Base-by-base conservation (phyloP, 2,113 vertebrate species). In the Anguilla rostrata region DNA sequence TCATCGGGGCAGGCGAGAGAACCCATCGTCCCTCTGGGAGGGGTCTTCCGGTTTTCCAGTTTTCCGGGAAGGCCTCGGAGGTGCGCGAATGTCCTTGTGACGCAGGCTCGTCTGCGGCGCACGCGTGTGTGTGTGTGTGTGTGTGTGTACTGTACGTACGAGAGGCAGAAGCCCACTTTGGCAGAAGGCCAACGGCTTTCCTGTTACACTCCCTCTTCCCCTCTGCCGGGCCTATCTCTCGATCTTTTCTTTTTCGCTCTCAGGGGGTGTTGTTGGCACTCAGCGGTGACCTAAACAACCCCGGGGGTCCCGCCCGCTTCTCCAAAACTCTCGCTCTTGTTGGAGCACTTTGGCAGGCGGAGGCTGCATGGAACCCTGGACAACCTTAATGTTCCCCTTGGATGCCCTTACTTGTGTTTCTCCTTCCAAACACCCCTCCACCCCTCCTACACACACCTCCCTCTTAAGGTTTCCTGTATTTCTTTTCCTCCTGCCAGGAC, bases 401-500 rank as follows among this genome's bases (percentile, higher is more conserved):
- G 57, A 22, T 26, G 39, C 57, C 57, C 41, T 29, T 8, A 34
- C 34, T 39, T 12, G 15, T 26, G 18, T 43, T 82, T 66, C 57
- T 85, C 85, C 81, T 82, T 57, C 82, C 16, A 80, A 22, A 39
- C 34, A 8, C 60, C 79, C 88, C 87, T 87, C 88, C 88, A 90
- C 85, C 57, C 34, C 34, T 34, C 34, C 81, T 84, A 46, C 57
- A 60, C 88, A 84, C 81, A 86, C 86, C 85, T 92, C 84, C 90
- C 46, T 26, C 79, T 86, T 82, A 84, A 86, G 20, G 57, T 88
- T 85, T 89, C 88, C 89, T 87, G 89, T 86, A 92, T 93, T 94
- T 91, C 89, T 86, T 41, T 39, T 87, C 82, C 84, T 86, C 86
- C 91, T 89, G 81, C 39, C 7, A 29, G 39, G 88, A 92, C 84